phyloP scores from a whole-genome alignment of 1,140 invertebrate species.

The Thereuonema tuberculata region DNA sequence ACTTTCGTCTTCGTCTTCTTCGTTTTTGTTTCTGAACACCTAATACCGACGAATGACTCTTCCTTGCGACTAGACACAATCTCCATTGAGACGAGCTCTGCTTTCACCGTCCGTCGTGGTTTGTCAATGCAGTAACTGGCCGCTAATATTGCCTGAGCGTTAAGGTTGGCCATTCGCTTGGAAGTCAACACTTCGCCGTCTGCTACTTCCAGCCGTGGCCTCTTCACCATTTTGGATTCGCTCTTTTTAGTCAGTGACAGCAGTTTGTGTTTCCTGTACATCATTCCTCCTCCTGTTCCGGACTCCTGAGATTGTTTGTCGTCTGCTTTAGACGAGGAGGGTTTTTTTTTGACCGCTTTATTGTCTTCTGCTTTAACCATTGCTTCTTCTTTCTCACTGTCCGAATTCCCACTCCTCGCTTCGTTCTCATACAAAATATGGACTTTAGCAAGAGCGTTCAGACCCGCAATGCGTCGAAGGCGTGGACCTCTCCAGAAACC shows the following conservation, averaged over 20 bases:
- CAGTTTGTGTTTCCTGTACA: background rate
- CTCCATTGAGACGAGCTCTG: background rate
- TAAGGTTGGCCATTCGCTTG: slow-evolving; percentile 82
- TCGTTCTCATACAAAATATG: slow-evolving; percentile 84
- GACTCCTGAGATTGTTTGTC: background rate
- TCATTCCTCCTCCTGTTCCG: background rate
- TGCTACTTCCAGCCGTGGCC: slow-evolving; percentile 14
- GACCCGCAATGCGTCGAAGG: slow-evolving; percentile 52
- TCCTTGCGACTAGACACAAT: background rate
- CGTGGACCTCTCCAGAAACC: background rate
- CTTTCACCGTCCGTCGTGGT: background rate
- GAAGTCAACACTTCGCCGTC: slow-evolving; percentile 55
- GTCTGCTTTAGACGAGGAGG: background rate
- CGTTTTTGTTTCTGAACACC: slow-evolving; percentile 1
- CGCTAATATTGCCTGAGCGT: slow-evolving; percentile 79
- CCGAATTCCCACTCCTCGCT: slow-evolving; percentile 21
- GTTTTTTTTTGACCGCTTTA: slow-evolving; percentile 9
- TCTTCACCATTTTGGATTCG: slow-evolving; percentile 13
- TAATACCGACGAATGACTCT: background rate
- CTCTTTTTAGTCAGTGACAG: background rate
- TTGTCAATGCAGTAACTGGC: slow-evolving; percentile 63
- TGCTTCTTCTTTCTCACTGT: slow-evolving; percentile 32
- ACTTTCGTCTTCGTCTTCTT: background rate
- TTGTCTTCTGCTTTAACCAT: slow-evolving; percentile 10
- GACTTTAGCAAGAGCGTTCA: slow-evolving; percentile 82